A percentile compares a stretch with the other conserved stretches of the same genome.
Evolutionary conservation across 1,140 invertebrate genomes (phyloP).

Genomic region (Papilio polyxenes): DNA sequence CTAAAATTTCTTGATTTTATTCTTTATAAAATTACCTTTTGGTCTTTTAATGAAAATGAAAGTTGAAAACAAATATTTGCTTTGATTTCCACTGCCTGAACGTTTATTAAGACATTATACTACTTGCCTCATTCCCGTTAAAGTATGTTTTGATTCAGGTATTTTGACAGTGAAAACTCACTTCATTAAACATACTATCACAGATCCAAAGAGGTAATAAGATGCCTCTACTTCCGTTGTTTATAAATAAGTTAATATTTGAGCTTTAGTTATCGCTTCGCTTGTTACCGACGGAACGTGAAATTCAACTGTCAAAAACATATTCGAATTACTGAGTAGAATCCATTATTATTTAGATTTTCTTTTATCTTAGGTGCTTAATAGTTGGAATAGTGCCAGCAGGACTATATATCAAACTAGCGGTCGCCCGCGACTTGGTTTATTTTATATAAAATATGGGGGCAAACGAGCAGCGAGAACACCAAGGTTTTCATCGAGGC

Average conservation of each 20-base stretch:
- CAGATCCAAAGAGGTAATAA: background rate
- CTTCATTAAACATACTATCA: background rate
- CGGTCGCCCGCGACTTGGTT: too few species aligned
- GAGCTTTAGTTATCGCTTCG: slow-evolving; percentile 32
- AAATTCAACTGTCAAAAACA: slow-evolving; percentile 52
- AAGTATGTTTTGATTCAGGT: too few species aligned
- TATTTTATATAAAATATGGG: too few species aligned
- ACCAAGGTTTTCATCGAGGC: too few species aligned
- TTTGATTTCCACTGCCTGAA: too few species aligned
- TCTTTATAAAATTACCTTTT: background rate
- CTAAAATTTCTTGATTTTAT: background rate
- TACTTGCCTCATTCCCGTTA: too few species aligned
- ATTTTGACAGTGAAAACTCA: too few species aligned
- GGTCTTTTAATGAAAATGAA: too few species aligned
- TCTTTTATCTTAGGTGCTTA: background rate
- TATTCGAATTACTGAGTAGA: background rate
- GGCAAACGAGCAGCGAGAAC: too few species aligned
- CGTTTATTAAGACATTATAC: too few species aligned
- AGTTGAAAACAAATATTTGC: too few species aligned
- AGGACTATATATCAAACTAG: too few species aligned
- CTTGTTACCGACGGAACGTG: slow-evolving; percentile 45
- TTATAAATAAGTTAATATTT: slow-evolving; percentile 26
- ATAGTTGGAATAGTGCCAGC: background rate
- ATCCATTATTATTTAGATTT: background rate
- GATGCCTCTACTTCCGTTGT: slow-evolving; percentile 2